Percentiles rank a stretch among this genome's conserved stretches.
Conservation (phyloP, 2,797 vertebrate genomes). For the Antennarius maculatus region DNA sequence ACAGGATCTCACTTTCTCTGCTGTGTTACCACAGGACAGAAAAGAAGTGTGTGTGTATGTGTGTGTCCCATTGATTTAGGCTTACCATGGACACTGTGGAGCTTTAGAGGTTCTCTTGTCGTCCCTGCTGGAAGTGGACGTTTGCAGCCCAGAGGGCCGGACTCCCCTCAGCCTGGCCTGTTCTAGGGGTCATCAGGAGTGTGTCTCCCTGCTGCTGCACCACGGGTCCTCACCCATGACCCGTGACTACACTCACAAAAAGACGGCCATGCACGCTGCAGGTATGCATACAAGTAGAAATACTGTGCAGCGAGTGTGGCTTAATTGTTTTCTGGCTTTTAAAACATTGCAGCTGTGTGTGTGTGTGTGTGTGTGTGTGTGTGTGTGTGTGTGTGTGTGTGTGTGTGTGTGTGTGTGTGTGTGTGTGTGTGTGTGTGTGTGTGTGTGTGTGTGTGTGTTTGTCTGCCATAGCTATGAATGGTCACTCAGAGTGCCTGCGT, state of each 20-base stretch:
- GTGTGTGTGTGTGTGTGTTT: conserved; percentile 14
- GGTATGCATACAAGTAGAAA: conserved; percentile 77
- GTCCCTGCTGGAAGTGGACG: conserved; percentile 93
- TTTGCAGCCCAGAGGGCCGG: conserved; percentile 90
- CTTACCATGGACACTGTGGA: conserved; percentile 95
- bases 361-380: conserved; percentile 9
- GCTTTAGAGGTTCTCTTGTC: conserved; percentile 93
- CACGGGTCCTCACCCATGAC: conserved; percentile 93
- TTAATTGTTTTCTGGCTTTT: not conserved
- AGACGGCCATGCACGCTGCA: conserved; percentile 93
- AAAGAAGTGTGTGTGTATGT: not conserved
- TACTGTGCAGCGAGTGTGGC: not conserved
- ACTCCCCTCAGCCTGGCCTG: conserved; percentile 93
- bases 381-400: conserved; percentile 34
- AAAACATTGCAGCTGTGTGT: not conserved
- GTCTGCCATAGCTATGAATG: conserved; percentile 86
- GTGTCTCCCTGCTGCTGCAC: conserved; percentile 94
- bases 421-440: conserved; percentile 41
- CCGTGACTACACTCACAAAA: conserved; percentile 91
- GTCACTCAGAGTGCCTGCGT: conserved; percentile 93
- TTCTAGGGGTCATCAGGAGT: conserved; percentile 94
- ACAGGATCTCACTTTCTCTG: not conserved
- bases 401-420: conserved; percentile 36
- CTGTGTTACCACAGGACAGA: not conserved
- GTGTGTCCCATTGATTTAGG: conserved; percentile 73